Evolutionary conservation across 2,888 invertebrate genomes (phyloP), one percentile per base, ranked within the genome.

Genomic region (Danaus chrysippus): DNA sequence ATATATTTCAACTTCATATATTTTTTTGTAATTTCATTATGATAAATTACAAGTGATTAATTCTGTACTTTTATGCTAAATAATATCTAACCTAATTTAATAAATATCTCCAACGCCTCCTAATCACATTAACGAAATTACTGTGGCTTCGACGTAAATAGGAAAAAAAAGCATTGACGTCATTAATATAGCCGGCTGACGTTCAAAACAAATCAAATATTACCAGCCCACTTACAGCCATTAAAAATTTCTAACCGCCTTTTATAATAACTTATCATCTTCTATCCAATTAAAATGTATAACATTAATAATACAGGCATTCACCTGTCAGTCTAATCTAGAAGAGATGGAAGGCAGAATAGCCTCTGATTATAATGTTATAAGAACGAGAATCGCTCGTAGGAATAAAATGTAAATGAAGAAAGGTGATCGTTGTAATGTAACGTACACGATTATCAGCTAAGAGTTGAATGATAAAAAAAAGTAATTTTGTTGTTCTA

Each of bases 211-310:
- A 66, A 66, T 66, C 59, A 59, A 66, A 66, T 64, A 66, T 64
- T 60, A 66, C 62, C 66, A 59, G 57, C 56, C 62, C 64, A 66
- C 66, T 66, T 66, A 66, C 59, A 66, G 46, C 64, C 72, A 75
- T 76, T 74, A 75, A 76, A 73, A 71, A 76, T 75, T 76, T 72
- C 67, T 65, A 74, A 70, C 65, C 60, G 62, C 63, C 57, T 68
- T 65, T 43, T 43, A 43, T 72, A 69, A 70, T 73, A 71, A 72
- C 69, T 71, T 71, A 70, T 69, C 71, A 66, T 71, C 68, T 76
- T 78, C 78, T 77, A 80, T 78, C 81, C 72, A 85, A 86, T 86
- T 84, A 84, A 81, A 81, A 82, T 79, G 77, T 76, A 73, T 78
- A 74, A 73, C 76, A 76, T 74, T 79, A 80, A 79, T 80, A 81